Conservation (phyloP, 2,113 vertebrate genomes). For the Plotosus lineatus region DNA sequence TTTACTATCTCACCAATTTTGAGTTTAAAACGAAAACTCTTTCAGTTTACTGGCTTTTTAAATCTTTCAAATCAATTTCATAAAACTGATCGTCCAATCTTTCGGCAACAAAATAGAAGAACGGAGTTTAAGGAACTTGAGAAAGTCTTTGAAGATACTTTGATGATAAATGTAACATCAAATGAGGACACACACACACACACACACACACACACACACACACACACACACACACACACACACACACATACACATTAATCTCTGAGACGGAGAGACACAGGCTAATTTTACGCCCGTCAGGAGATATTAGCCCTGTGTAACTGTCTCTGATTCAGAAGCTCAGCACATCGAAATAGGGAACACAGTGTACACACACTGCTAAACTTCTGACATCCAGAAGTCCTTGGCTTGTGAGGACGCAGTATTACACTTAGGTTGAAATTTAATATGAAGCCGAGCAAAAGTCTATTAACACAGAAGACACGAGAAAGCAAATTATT, state of each 20-base stretch:
- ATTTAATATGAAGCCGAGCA: background rate
- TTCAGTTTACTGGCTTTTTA: no score
- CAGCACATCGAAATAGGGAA: constrained; percentile 17
- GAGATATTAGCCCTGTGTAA: constrained; percentile 40
- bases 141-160: constrained; percentile 23
- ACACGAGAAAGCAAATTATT: background rate
- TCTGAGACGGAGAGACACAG: constrained; percentile 26
- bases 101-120: background rate
- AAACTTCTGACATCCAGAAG: background rate
- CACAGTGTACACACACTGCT: background rate
- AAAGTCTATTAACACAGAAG: background rate
- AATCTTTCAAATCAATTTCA: background rate
- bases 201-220: constrained; percentile 2
- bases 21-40: no score
- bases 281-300: constrained; percentile 45
- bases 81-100: background rate
- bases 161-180: constrained; percentile 26
- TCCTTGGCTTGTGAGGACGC: background rate
- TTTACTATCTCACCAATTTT: background rate
- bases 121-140: background rate
- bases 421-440: background rate
- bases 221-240: constrained; percentile 21
- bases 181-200: constrained; percentile 2
- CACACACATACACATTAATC: constrained; percentile 28
- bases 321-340: constrained; percentile 29